Evolutionary conservation across 2,888 invertebrate species (phyloP).

Genomic region (Chloromyia formosa): DNA sequence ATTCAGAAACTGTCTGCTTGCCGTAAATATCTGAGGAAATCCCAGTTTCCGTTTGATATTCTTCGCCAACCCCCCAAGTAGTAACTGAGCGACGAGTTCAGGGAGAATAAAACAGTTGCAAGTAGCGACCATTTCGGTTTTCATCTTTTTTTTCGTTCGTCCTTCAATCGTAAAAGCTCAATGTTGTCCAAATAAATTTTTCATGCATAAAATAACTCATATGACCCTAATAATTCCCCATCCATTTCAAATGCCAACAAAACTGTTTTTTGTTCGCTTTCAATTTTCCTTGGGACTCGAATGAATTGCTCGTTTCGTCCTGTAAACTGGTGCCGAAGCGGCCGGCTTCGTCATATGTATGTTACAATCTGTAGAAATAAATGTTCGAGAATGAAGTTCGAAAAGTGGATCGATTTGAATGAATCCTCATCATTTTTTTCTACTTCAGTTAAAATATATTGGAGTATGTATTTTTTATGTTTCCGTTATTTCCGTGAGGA

Average conservation of each 20-base stretch:
- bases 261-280: constrained; percentile 37
- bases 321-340: background rate
- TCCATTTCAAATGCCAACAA: constrained; percentile 25
- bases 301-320: constrained; percentile 1
- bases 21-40: constrained; percentile 6
- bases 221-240: constrained; percentile 38
- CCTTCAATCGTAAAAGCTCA: background rate
- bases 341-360: background rate
- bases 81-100: background rate
- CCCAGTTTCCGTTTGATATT: constrained; percentile 4
- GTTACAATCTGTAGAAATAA: constrained; percentile 4
- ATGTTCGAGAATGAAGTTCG: background rate
- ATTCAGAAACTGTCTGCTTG: constrained; percentile 26
- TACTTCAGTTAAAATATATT: background rate
- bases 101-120: constrained; percentile 7
- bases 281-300: constrained; percentile 25
- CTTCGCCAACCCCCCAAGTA: constrained; percentile 5
- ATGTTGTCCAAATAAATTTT: constrained; percentile 34
- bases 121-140: background rate
- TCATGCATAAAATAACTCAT: constrained; percentile 44
- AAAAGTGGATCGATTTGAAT: constrained; percentile 1
- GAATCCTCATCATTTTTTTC: background rate
- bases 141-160: background rate
- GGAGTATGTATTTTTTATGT: background rate
- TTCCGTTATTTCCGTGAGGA: no score